Base-by-base conservation (phyloP, 2,113 vertebrate species). In the Rhinopithecus roxellana region DNA sequence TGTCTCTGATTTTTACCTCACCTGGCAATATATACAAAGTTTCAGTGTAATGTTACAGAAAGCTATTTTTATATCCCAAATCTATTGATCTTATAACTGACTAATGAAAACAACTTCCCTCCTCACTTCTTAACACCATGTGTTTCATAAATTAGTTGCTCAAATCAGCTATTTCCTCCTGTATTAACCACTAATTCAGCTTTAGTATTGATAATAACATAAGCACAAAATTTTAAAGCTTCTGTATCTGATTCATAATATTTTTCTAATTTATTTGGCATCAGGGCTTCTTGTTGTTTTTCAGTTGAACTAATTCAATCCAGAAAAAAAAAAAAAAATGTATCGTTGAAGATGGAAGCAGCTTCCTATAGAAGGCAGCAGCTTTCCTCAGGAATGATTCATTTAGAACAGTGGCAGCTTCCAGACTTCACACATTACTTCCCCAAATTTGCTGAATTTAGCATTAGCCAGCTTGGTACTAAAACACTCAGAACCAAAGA, bases 401-500 rank as follows among this genome's bases (percentile, higher is more conserved):
- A 96, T 96, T 88, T 92, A 92, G 96, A 98, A 96, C 92, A 52
- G 25, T 83, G 48, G 96, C 98, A 98, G 91, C 40, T 98, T 97
- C 88, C 96, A 93, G 85, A 97, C 72, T 87, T 80, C 95, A 95
- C 95, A 88, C 45, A 55, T 97, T 97, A 98, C 96, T 98, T 97
- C 87, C 64, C 96, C 57, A 93, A 2, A 97, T 94, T 94, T 96
- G 94, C 81, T 97, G 87, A 86, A 94, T 95, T 72, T 98, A 95
- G 55, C 81, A 97, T 57, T 89, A 90, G 94, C 80, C 48, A 97
- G 87, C 61, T 98, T 98, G 92, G 93, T 97, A 96, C 83, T 98
- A 75, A 97, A 97, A 97, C 90, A 90, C 90, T 95, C 95, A 90
- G 96, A 95, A 90, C 85, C 90, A 69, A 96, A 97, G 95, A 96